Evolutionary conservation across 2,797 vertebrate species (phyloP), one percentile per base, ranked within the genome.

Genomic region (Hippocampus kuda): DNA sequence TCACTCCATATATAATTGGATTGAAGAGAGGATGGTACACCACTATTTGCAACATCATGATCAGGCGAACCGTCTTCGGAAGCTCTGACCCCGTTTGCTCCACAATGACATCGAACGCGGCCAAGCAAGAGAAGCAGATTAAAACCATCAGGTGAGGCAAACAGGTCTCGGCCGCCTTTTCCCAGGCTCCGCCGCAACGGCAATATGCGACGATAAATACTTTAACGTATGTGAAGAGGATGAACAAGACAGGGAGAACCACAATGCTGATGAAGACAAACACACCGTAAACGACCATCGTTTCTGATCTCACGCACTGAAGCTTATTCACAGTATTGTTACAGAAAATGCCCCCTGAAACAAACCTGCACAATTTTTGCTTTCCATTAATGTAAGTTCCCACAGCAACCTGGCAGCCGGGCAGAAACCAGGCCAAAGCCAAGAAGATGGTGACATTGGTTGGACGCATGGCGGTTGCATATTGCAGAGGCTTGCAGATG

Each of bases 21-120:
- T 70, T 65, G 34, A 70, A 48, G 3, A 70, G 38, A 46, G 51
- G 63, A 24, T n/a, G 4, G n/a, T 49, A 70, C 20, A 59, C 22
- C 27, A 66, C 18, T 2, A 70, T 34, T 41, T 84, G 83, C 7
- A 84, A 51, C 8, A 69, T 67, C 72, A 84, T 77, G 11, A 81
- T 27, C 0, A 81, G 71, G 12, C 24, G 65, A 2, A 70, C 65
- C 4, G 41, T 71, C 62, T 76, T 71, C 1, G 75, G 20, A 5
- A 81, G 68, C 46, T 79, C 54, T 0, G 42, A n/a, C 13, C 75
- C 66, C 22, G 80, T 12, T 10, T 60, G 61, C 4, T 48, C 46
- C 16, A 60, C 34, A 13, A 75, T 26, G 0, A 77, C 62, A n/a
- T 85, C 81, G 53, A 66, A 83, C 0, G 51, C 12, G 46, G 27